Evolutionary conservation across 2,797 vertebrate species (phyloP).

Genomic region (Gymnoscopelus braueri): DNA sequence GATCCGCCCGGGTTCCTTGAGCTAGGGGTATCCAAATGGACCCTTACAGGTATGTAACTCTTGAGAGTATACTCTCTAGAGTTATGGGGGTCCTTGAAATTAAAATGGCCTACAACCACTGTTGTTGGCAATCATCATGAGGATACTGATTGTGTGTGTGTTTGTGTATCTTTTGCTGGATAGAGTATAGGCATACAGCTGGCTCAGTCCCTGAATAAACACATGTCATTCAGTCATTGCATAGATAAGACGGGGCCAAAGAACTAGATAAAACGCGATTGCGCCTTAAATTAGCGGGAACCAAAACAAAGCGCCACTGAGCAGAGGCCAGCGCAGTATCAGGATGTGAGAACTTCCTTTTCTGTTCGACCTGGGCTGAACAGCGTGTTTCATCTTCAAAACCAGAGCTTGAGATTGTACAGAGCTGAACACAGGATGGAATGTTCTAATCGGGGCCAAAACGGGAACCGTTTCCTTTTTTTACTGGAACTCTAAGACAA

Average conservation of each 20-base stretch:
- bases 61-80: too few relatives aligned
- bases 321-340: constrained; percentile 10
- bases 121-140: too few relatives aligned
- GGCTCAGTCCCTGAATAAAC: background rate
- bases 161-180: too few relatives aligned
- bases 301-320: constrained; percentile 26
- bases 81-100: too few relatives aligned
- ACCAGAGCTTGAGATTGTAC: constrained; percentile 1
- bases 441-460: background rate
- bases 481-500: background rate
- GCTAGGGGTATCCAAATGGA: too few relatives aligned
- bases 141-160: too few relatives aligned
- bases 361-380: constrained; percentile 10
- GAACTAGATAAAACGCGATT: constrained; percentile 43
- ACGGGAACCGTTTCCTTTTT: background rate
- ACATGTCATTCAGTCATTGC: constrained; percentile 24
- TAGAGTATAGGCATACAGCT: too few relatives aligned
- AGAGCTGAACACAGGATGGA: constrained; percentile 20
- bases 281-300: constrained; percentile 27
- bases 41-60: too few relatives aligned
- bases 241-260: constrained; percentile 13
- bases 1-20: too few relatives aligned
- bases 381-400: constrained; percentile 16
- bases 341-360: constrained; percentile 11
- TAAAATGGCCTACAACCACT: too few relatives aligned